Conservation (phyloP, 1,140 invertebrate species). For the Laupala kohalensis region DNA sequence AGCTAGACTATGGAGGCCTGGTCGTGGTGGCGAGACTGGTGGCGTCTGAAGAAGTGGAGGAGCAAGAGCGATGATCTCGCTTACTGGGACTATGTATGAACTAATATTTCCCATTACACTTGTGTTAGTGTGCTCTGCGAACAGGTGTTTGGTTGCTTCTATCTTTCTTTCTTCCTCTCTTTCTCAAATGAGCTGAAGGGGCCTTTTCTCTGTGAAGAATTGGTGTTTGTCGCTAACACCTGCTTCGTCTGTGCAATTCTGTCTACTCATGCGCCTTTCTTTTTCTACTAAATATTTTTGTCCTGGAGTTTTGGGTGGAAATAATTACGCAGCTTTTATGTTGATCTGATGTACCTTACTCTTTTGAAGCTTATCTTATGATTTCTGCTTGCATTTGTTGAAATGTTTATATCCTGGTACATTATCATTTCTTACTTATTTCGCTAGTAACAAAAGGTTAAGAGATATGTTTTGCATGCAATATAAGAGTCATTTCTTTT, state of each 20-base stretch:
- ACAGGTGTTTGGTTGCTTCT: conserved; percentile 32
- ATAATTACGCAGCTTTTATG: not conserved
- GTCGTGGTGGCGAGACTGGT: conserved; percentile 63
- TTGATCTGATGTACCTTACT: too few relatives aligned
- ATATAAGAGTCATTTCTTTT: too few relatives aligned
- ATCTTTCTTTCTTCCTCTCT: too few relatives aligned
- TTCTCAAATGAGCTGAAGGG: too few relatives aligned
- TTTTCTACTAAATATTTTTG: not conserved
- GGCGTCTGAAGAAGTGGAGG: conserved; percentile 53
- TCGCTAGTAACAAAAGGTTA: too few relatives aligned
- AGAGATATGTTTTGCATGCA: too few relatives aligned
- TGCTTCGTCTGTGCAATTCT: not conserved
- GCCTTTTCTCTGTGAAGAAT: too few relatives aligned
- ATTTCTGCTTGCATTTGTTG: too few relatives aligned
- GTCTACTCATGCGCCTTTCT: not conserved
- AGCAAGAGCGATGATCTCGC: conserved; percentile 29
- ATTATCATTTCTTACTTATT: too few relatives aligned
- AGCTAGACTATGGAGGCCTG: conserved; percentile 41
- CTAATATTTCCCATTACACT: not conserved
- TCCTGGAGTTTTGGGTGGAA: not conserved
- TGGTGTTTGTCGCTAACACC: not conserved
- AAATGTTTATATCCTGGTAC: too few relatives aligned
- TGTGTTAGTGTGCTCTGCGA: conserved; percentile 46
- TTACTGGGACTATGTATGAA: not conserved
- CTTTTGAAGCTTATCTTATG: too few relatives aligned